A percentile compares a stretch with the other conserved stretches of the same genome.
Conservation (phyloP, 2,113 vertebrate species). For the Buteo buteo region DNA sequence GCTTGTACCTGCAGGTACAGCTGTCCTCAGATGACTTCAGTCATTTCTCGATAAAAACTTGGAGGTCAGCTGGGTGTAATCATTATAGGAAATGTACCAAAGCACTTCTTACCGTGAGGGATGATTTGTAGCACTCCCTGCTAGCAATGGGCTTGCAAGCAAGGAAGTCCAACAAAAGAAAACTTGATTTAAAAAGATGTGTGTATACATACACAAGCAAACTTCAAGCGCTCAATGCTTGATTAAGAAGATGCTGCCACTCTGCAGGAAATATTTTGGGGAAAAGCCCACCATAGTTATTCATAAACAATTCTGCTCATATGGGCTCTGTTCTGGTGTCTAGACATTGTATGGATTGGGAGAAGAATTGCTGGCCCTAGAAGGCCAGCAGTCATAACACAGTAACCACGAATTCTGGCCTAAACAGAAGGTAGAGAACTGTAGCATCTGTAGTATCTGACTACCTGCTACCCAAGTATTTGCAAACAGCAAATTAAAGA, state of each 20-base stretch:
- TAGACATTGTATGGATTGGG: neutral
- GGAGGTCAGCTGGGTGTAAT: neutral
- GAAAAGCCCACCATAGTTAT: neutral
- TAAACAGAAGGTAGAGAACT: neutral
- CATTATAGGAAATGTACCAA: neutral
- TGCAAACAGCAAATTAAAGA: neutral
- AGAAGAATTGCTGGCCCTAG: neutral
- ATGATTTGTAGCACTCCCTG: neutral
- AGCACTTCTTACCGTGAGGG: neutral
- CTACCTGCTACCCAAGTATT: neutral
- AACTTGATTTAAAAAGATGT: neutral
- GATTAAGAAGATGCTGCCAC: neutral
- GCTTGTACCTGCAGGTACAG: neutral
- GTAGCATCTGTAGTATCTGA: neutral
- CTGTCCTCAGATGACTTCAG: neutral
- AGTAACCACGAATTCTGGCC: neutral
- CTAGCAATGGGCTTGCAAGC: neutral
- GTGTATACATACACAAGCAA: neutral
- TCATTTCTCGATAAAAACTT: neutral
- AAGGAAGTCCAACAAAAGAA: neutral
- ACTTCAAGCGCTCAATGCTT: neutral
- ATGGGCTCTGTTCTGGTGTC: neutral
- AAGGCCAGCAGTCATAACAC: neutral
- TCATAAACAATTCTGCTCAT: neutral
- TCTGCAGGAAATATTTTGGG: neutral